Percentiles rank a stretch among this genome's conserved stretches.
phyloP scores from a whole-genome alignment of 2,113 vertebrate genomes.

The Machaerirhynchus nigripectus region DNA sequence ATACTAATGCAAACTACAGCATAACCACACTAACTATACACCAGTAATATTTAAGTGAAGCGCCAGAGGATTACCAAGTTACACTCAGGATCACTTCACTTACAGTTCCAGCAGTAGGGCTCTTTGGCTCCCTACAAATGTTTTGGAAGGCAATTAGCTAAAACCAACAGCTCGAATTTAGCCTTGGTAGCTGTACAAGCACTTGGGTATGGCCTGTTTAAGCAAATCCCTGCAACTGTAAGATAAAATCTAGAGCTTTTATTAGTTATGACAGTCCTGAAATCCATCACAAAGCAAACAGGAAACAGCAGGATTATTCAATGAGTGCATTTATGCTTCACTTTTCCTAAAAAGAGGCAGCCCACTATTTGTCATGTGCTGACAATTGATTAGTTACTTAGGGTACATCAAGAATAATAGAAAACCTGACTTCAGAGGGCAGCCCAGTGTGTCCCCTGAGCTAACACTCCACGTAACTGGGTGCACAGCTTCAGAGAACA shows the following conservation, averaged over 20 bases:
- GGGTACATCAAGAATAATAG: not conserved
- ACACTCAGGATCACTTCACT: not conserved
- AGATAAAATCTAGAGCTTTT: conserved; percentile 28
- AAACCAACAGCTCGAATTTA: not conserved
- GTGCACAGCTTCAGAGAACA: not conserved
- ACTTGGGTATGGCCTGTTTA: not conserved
- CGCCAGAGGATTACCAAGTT: not conserved
- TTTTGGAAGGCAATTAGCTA: conserved; percentile 8
- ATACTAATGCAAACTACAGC: not conserved
- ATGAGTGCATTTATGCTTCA: conserved; percentile 29
- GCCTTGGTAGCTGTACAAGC: conserved; percentile 6
- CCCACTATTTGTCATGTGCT: not conserved
- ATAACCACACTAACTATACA: not conserved
- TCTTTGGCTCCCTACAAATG: not conserved
- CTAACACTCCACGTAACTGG: not conserved
- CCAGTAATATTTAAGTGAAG: not conserved
- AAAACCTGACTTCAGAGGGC: not conserved
- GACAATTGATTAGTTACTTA: not conserved
- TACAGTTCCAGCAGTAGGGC: not conserved
- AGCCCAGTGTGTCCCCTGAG: not conserved
- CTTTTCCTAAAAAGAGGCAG: conserved; percentile 15
- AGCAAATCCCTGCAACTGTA: not conserved
- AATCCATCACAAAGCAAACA: conserved; percentile 39
- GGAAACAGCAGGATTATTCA: conserved; percentile 30
- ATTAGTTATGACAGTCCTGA: conserved; percentile 34